Evolutionary conservation across 2,888 invertebrate genomes (phyloP).

Genomic region (Tryphoninae sp.): DNA sequence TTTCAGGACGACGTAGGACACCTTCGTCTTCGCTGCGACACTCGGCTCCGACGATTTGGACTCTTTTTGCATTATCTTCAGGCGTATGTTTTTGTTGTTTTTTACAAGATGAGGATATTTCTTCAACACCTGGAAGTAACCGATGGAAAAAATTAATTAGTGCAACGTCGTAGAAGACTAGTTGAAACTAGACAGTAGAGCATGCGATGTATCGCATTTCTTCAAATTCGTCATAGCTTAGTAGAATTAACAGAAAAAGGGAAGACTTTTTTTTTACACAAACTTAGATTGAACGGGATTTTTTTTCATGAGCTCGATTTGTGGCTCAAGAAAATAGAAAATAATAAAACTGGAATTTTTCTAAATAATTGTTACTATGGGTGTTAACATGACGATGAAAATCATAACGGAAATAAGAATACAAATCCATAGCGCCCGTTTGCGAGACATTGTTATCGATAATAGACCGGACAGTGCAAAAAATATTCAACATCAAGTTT

Average conservation of each 20-base stretch:
- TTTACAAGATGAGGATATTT: conserved; percentile 94
- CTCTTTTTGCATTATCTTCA: conserved; percentile 90
- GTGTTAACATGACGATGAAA: background rate
- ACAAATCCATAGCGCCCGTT: too few relatives aligned
- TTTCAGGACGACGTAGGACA: conserved; percentile 82
- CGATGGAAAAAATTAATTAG: background rate
- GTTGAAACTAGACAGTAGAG: too few relatives aligned
- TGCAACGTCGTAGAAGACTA: too few relatives aligned
- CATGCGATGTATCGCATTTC: too few relatives aligned
- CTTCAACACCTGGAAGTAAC: conserved; percentile 82
- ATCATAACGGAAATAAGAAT: background rate
- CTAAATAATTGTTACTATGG: too few relatives aligned
- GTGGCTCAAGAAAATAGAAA: too few relatives aligned
- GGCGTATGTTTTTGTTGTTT: conserved; percentile 92
- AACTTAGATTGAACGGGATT: too few relatives aligned
- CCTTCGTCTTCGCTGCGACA: conserved; percentile 78
- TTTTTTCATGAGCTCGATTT: background rate
- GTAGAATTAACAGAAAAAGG: background rate
- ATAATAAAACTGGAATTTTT: too few relatives aligned
- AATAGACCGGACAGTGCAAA: too few relatives aligned
- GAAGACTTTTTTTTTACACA: background rate
- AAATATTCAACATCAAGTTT: too few relatives aligned
- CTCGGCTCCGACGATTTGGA: conserved; percentile 75
- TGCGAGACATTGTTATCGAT: too few relatives aligned
- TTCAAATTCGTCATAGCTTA: too few relatives aligned